Conservation (phyloP, 2,888 invertebrate species). For the Copidosoma aretas region DNA sequence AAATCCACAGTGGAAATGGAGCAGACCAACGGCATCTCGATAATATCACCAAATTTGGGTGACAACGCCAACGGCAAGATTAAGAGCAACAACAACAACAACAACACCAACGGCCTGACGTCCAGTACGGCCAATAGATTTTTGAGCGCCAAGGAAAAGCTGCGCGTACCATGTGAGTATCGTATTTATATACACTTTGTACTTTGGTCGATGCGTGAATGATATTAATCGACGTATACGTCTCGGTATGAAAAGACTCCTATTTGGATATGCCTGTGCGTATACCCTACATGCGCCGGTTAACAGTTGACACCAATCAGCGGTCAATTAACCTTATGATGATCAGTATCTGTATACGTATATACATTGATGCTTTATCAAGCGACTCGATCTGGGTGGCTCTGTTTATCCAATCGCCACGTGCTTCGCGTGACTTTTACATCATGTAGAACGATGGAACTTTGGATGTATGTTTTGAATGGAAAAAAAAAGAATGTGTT, state of each 20-base stretch:
- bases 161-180: conserved; percentile 52
- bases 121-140: conserved; percentile 43
- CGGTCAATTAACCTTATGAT: conserved; percentile 18
- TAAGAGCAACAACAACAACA: conserved; percentile 47
- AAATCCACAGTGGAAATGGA: conserved; percentile 47
- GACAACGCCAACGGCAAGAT: conserved; percentile 46
- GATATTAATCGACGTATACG: not conserved
- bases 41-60: conserved; percentile 47
- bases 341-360: no score
- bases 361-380: conserved; percentile 11
- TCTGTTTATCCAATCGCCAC: no score
- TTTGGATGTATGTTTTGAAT: no score
- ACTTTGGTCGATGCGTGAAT: not conserved
- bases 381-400: no score
- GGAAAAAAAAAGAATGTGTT: no score
- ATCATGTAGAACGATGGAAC: no score
- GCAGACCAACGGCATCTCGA: conserved; percentile 48
- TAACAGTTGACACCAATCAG: conserved; percentile 25
- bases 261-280: not conserved
- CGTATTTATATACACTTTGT: not conserved
- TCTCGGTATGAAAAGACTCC: not conserved
- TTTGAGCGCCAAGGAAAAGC: conserved; percentile 49
- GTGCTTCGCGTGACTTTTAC: no score
- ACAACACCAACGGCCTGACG: conserved; percentile 45
- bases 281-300: not conserved